phyloP scores from a whole-genome alignment of 2,113 vertebrate species.

The Cyanoliseus patagonus region DNA sequence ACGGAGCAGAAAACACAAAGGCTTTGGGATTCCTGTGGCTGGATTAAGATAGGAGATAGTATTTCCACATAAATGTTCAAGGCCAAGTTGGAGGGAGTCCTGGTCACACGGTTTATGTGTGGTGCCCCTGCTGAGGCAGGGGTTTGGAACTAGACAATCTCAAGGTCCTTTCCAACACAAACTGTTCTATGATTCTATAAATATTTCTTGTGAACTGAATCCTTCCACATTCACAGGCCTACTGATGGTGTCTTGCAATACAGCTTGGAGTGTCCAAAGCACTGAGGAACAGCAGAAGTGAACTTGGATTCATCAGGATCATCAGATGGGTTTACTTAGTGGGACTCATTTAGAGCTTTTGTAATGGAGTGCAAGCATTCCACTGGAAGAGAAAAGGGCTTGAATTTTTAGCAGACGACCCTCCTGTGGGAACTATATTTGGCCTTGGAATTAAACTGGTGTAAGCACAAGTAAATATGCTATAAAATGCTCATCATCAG shows the following conservation, averaged over 20 bases:
- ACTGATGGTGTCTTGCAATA: fast-evolving
- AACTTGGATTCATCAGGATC: not conserved
- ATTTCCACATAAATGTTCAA: not conserved
- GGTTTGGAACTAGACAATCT: not conserved
- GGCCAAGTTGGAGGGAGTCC: not conserved
- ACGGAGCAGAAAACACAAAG: not conserved
- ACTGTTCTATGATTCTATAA: not conserved
- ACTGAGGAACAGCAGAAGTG: not conserved
- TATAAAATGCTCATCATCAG: not conserved
- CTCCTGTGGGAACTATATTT: not conserved
- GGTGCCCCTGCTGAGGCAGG: not conserved
- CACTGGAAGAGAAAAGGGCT: not conserved
- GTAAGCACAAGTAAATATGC: not conserved
- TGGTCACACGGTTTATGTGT: not conserved
- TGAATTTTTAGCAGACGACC: not conserved
- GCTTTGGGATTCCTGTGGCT: not conserved
- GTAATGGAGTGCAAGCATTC: not conserved
- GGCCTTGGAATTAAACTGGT: not conserved
- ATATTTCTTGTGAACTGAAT: not conserved
- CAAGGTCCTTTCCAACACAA: not conserved
- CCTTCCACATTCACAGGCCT: not conserved
- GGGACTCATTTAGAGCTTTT: not conserved
- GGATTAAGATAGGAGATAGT: not conserved
- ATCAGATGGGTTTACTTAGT: not conserved
- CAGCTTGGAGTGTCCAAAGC: not conserved